A percentile compares a stretch with the other conserved stretches of the same genome.
Conservation (phyloP, 2,797 vertebrate genomes). For the Coregonus sp. region DNA sequence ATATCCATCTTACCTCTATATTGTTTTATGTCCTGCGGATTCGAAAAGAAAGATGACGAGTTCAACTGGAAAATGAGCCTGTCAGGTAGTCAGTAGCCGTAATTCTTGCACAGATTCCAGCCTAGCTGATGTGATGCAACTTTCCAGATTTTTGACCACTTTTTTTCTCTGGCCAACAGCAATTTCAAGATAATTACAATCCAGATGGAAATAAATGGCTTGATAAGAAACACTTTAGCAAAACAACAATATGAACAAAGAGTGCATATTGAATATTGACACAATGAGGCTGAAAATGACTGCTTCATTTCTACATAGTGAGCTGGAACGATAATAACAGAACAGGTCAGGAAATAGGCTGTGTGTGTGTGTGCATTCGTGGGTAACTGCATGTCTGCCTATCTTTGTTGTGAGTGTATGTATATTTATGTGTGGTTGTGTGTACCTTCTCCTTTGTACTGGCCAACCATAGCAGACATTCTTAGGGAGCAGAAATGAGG, state of each 20-base stretch:
- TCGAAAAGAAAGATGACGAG: no score
- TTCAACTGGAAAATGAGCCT: no score
- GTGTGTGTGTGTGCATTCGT: background rate
- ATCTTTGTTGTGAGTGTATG: background rate
- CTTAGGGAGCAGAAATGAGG: background rate
- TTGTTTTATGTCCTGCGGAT: no score
- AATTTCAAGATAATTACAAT: background rate
- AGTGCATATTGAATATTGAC: slow-evolving; percentile 6
- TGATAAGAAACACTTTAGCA: background rate
- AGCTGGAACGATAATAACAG: background rate
- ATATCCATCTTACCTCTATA: no score
- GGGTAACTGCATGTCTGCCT: background rate
- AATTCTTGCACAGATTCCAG: no score
- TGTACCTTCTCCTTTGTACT: background rate
- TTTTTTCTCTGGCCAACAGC: no score
- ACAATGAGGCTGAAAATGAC: background rate
- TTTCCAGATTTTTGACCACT: no score
- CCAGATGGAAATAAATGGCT: background rate
- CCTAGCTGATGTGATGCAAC: no score
- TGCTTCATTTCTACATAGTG: background rate
- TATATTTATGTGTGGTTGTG: slow-evolving; percentile 3
- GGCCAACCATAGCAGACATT: slow-evolving; percentile 4
- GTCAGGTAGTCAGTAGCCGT: no score
- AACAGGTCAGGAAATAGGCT: background rate
- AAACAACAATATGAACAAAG: background rate